Conservation (phyloP, 2,888 invertebrate genomes). For the Dione juno region DNA sequence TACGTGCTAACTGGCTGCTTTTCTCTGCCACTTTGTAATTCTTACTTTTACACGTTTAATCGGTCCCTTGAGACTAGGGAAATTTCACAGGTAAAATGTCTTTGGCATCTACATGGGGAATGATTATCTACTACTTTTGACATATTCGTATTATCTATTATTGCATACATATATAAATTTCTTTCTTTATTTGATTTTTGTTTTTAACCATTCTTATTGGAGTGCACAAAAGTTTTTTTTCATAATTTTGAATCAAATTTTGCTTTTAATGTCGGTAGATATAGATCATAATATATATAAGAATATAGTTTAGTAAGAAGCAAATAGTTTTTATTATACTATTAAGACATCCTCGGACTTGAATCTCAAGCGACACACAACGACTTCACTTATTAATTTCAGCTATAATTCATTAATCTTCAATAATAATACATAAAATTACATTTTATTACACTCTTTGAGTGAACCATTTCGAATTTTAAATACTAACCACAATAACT, state of each 20-base stretch:
- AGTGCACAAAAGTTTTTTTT: not conserved
- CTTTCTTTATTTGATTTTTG: no score
- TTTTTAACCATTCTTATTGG: not conserved
- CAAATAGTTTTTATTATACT: no score
- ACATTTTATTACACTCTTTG: conserved; percentile 1
- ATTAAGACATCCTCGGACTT: no score
- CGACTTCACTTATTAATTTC: no score
- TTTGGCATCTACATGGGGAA: conserved; percentile 23
- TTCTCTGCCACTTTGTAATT: conserved; percentile 77
- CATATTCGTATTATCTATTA: not conserved
- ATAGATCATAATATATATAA: not conserved
- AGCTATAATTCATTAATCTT: not conserved
- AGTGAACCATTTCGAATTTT: conserved; percentile 34
- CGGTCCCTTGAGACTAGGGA: conserved; percentile 64
- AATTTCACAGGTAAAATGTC: conserved; percentile 36
- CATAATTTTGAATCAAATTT: not conserved
- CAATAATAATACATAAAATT: not conserved
- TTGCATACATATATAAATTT: not conserved
- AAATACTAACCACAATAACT: conserved; percentile 39
- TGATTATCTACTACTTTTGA: not conserved
- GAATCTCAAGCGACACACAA: no score
- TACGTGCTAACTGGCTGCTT: conserved; percentile 79
- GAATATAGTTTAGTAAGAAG: no score
- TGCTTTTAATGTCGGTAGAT: not conserved
- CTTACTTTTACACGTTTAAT: conserved; percentile 82